These are phyloP conservation scores for Pteruthius melanotis DNA, from an alignment of 2,113 vertebrate species.

Conservation along the genomic window DNA sequence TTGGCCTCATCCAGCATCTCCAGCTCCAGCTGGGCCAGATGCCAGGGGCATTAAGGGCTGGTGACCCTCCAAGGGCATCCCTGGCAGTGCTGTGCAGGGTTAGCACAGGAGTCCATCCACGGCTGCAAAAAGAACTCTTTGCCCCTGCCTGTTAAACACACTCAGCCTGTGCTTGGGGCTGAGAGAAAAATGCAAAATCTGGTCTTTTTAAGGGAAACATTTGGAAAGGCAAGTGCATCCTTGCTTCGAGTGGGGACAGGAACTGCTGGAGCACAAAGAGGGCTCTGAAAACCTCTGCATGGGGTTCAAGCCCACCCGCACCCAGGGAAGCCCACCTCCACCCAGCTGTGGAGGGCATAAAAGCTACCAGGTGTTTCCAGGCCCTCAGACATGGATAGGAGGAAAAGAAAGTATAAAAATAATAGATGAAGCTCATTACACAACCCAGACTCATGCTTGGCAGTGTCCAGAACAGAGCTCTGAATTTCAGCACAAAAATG, in stretches of 20 bases:
- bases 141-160: neutral
- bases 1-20: neutral
- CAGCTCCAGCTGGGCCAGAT: neutral
- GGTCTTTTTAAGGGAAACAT: neutral
- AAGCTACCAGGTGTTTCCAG: neutral
- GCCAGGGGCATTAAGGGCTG: neutral
- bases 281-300: neutral
- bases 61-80: neutral
- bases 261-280: neutral
- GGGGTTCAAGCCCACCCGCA: fast-evolving
- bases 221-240: neutral
- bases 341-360: neutral
- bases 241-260: neutral
- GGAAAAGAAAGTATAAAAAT: neutral
- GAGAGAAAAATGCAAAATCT: neutral
- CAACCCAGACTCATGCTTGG: constrained; percentile 17
- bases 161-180: neutral
- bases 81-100: neutral
- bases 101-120: neutral
- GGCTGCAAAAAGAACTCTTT: neutral
- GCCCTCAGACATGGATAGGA: neutral
- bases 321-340: neutral
- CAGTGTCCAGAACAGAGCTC: neutral
- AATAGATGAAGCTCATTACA: neutral
- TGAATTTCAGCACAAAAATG: constrained; percentile 46